Evolutionary conservation across 2,888 invertebrate species (phyloP).

Genomic region (Branchipolynoe longqiensis): DNA sequence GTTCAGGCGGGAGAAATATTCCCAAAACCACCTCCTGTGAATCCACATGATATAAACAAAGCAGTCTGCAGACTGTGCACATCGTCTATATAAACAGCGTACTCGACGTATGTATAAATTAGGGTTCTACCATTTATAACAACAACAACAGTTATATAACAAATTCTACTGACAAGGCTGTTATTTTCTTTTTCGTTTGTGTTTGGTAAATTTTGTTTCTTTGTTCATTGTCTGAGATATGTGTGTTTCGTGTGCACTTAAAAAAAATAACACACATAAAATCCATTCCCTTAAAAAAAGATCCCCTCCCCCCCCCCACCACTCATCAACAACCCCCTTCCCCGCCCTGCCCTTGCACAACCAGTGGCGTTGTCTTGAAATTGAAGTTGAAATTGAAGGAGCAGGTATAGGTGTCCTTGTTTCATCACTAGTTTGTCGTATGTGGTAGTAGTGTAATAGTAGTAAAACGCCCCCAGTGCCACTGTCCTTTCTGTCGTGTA

Average conservation of each 20-base stretch:
- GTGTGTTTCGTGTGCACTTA: slow-evolving; percentile 3
- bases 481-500: no score
- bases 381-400: no score
- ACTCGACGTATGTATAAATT: slow-evolving; percentile 28
- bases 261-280: slow-evolving; percentile 11
- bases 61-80: neutral
- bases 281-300: slow-evolving; percentile 34
- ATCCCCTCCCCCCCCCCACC: slow-evolving; percentile 20
- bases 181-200: no score
- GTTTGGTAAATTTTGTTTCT: slow-evolving; percentile 19
- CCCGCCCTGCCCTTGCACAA: neutral
- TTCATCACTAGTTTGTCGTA: no score
- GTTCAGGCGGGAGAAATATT: no score
- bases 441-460: no score
- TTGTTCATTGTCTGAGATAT: slow-evolving; percentile 48
- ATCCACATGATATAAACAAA: neutral
- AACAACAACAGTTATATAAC: slow-evolving; percentile 42
- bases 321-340: neutral
- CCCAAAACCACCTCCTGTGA: neutral
- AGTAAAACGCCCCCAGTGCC: no score
- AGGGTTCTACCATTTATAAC: slow-evolving; percentile 12
- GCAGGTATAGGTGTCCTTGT: no score
- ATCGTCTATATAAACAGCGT: neutral
- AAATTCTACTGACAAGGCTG: slow-evolving; percentile 43
- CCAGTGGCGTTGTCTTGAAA: no score